These are phyloP conservation scores for Phataginus tricuspis DNA, from an alignment of 2,797 vertebrate species.

Conservation along the genomic window DNA sequence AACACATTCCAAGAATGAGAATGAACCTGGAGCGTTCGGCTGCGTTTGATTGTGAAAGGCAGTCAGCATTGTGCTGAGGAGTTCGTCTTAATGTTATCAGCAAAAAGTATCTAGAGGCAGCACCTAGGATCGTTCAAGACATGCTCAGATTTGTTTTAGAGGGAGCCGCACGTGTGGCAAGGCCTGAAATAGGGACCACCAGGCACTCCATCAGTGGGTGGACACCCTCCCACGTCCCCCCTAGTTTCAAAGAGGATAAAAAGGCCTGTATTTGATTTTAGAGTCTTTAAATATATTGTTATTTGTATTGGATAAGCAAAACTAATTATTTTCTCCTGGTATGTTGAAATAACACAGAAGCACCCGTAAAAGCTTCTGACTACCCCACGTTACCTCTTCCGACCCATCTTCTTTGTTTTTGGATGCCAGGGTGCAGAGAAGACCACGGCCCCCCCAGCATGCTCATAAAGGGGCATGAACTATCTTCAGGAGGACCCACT, in stretches of 20 bases:
- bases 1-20: background rate
- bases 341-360: background rate
- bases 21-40: background rate
- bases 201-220: rapidly evolving
- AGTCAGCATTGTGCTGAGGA: background rate
- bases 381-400: background rate
- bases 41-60: background rate
- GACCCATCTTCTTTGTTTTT: background rate
- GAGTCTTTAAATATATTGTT: background rate
- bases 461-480: background rate
- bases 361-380: background rate
- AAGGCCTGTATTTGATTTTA: background rate
- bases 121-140: background rate
- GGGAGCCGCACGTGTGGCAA: background rate
- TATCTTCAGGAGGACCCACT: background rate
- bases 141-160: background rate
- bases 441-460: background rate
- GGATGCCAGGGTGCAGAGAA: background rate
- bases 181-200: background rate
- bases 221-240: no score
- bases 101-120: background rate
- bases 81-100: background rate
- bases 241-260: background rate
- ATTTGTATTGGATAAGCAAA: background rate
- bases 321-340: background rate